Conservation (phyloP, 2,113 vertebrate genomes). For the Protobothrops flavoviridis region DNA sequence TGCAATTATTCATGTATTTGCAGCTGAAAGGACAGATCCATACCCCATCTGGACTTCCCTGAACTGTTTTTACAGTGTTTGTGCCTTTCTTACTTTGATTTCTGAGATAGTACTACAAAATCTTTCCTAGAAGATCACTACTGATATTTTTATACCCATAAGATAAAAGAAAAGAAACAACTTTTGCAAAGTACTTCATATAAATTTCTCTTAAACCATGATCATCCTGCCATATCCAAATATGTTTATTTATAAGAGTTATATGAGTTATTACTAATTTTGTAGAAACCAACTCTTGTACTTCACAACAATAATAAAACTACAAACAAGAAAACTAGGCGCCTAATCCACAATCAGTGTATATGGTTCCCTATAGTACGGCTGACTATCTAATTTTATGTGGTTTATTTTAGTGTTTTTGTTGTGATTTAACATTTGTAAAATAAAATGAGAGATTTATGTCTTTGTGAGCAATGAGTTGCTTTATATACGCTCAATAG, state of each 20-base stretch:
- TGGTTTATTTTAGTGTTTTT: not conserved
- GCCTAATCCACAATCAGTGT: no score
- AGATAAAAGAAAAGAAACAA: not conserved
- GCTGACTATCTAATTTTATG: not conserved
- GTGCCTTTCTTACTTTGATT: conserved; percentile 39
- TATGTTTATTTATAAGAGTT: not conserved
- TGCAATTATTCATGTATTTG: no score
- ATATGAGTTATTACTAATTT: no score
- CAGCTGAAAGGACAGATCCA: no score
- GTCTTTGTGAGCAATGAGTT: not conserved
- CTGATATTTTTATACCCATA: conserved; percentile 22
- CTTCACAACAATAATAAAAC: no score
- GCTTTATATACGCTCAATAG: not conserved
- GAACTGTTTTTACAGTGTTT: not conserved
- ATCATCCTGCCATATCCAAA: not conserved
- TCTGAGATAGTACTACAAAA: conserved; percentile 36
- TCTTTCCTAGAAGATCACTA: conserved; percentile 7
- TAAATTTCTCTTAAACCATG: not conserved
- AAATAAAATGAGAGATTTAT: not conserved
- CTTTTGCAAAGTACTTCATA: not conserved
- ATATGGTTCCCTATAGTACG: not conserved
- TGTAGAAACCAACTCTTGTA: no score
- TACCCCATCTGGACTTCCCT: no score
- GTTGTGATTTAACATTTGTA: not conserved
- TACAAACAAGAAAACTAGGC: no score